Base-by-base conservation (phyloP, 2,113 vertebrate genomes). In the Melanerpes aurifrons region DNA sequence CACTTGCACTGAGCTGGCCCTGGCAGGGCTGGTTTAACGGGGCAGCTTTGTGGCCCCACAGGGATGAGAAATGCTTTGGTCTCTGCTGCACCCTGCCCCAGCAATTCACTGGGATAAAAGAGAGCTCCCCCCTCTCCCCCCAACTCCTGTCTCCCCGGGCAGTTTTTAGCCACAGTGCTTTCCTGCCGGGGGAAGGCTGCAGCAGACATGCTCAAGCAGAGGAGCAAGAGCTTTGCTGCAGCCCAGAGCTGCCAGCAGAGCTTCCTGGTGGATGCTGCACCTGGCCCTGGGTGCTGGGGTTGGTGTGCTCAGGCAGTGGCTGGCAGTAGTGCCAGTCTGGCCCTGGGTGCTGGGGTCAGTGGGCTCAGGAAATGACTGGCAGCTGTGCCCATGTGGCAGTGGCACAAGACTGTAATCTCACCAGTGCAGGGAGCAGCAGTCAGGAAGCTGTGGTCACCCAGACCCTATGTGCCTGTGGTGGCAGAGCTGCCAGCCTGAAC, bases 271-370 rank as follows among this genome's bases (percentile, higher is more conserved):
- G 25, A 20, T 53, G 62, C 76, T 18, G 82, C 29, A 37, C 45
- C n/a, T 0, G 1, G 32, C 28, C 2, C 54, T 3, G 2, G 53
- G 19, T 48, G 47, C 18, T 50, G 63, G 1, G 4, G 12, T 9
- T 0, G 0, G 47, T 4, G 57, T 53, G 35, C 35, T 45, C 10
- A 7, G 3, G 47, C 0, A 0, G 4, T 2, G 32, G 19, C 8
- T 67, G 59, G 6, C 68, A 58, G 64, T 40, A 2, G 1, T 20
- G 48, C 48, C 35, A 10, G 21, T 50, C 10, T 0, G 1, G 32
- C 25, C 2, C 56, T 3, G 3, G 53, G 10, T 4, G 15, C 68
- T 50, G 59, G 1, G 3, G 12, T 9, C 0, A 0, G 35, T 3
- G 62, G 57, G 40, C 35, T 40, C 11, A 7, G 3, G 47, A 0